These are phyloP conservation scores for Dendrocincla fuliginosa DNA, from an alignment of 2,797 vertebrate genomes.

Conservation along the genomic window DNA sequence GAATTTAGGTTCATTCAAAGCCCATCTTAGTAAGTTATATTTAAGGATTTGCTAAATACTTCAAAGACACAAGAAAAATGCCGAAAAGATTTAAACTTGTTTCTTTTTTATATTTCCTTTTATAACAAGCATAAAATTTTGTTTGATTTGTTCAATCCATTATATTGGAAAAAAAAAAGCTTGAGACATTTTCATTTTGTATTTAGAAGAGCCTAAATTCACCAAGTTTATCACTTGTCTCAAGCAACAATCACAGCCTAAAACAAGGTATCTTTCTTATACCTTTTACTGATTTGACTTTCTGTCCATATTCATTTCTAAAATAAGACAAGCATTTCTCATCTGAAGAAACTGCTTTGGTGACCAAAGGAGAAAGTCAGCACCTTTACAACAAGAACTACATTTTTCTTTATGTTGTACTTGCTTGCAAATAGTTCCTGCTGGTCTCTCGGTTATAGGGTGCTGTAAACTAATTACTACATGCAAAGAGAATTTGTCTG, in stretches of 20 bases:
- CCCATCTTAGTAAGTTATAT: neutral
- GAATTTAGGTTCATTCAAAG: neutral
- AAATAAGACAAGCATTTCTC: neutral
- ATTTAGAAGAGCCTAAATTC: neutral
- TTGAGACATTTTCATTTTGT: neutral
- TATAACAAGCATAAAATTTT: neutral
- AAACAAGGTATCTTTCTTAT: neutral
- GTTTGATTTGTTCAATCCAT: neutral
- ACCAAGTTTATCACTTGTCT: neutral
- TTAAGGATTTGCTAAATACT: neutral
- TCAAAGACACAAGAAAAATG: neutral
- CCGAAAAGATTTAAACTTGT: neutral
- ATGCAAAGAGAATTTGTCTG: constrained; percentile 23
- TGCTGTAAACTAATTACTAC: constrained; percentile 74
- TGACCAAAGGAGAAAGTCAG: neutral
- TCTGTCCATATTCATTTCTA: neutral
- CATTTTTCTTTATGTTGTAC: constrained; percentile 63
- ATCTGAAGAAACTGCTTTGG: neutral
- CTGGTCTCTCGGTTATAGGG: constrained; percentile 25
- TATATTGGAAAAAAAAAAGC: neutral
- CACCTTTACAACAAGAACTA: neutral
- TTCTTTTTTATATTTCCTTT: neutral
- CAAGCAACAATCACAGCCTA: neutral
- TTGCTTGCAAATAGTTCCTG: constrained; percentile 49
- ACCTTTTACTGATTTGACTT: neutral